Evolutionary conservation across 2,797 vertebrate genomes (phyloP).

Genomic region (Gallirallus australis): DNA sequence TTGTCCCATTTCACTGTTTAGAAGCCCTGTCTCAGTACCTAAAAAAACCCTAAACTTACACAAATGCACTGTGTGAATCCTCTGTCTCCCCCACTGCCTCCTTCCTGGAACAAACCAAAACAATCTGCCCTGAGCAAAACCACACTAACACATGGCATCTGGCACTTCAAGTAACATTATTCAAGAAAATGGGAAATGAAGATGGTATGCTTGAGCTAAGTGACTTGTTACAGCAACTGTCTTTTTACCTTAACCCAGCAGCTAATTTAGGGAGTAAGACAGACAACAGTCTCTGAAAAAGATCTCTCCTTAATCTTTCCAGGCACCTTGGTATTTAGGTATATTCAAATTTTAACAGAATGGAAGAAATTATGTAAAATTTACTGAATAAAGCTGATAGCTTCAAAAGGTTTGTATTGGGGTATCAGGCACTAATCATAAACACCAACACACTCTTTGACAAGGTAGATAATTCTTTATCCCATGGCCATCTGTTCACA

Average conservation of each 20-base stretch:
- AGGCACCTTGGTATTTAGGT: neutral
- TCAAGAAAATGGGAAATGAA: neutral
- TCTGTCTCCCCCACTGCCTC: neutral
- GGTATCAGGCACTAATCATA: neutral
- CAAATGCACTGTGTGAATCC: neutral
- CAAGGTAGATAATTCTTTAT: neutral
- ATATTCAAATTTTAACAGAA: neutral
- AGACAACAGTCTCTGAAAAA: neutral
- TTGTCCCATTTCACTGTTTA: neutral
- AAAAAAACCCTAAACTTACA: neutral
- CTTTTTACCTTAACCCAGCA: neutral
- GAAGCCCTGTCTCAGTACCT: neutral
- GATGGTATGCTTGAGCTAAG: neutral
- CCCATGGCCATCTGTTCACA: neutral
- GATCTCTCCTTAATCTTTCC: neutral
- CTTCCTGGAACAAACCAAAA: neutral
- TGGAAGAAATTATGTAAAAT: neutral
- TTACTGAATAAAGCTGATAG: neutral
- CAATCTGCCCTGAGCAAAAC: neutral
- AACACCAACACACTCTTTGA: neutral
- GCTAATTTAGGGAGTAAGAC: neutral
- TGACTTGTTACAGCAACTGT: neutral
- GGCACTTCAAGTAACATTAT: neutral
- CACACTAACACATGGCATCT: neutral
- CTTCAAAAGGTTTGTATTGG: neutral